Conservation (phyloP, 2,113 vertebrate species). For the Dinomys branickii region DNA sequence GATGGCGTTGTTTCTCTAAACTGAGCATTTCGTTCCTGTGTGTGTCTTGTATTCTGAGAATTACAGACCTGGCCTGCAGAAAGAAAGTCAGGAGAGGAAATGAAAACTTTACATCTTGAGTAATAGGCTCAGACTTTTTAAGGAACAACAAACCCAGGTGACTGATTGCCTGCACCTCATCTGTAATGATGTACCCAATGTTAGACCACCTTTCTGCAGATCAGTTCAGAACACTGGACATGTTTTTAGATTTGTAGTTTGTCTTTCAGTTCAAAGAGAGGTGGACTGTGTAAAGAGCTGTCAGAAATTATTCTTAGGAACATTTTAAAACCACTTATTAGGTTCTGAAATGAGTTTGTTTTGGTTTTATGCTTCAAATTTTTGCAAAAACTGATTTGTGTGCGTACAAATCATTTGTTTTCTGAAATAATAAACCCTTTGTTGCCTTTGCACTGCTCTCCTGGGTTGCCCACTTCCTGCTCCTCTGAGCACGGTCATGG, state of each 20-base stretch:
- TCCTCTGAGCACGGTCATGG: neutral
- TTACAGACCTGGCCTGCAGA: neutral
- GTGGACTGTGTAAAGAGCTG: neutral
- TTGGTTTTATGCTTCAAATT: conserved; percentile 38
- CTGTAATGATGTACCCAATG: conserved; percentile 45
- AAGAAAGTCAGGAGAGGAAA: conserved; percentile 60
- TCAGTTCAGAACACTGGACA: conserved; percentile 26
- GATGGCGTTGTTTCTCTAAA: neutral
- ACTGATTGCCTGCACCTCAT: conserved; percentile 13
- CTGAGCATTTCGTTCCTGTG: neutral
- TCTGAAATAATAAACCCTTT: conserved; percentile 2
- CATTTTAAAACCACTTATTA: conserved; percentile 35
- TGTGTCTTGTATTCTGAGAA: conserved; percentile 34
- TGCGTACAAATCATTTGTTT: neutral
- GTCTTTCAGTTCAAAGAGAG: conserved; percentile 46
- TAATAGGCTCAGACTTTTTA: conserved; percentile 32
- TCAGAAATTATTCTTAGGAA: conserved; percentile 35
- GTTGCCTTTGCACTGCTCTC: neutral
- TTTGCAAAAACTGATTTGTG: neutral
- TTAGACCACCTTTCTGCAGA: conserved; percentile 49
- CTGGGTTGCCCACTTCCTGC: conserved; percentile 19
- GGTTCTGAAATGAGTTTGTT: conserved; percentile 43
- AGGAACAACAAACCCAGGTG: conserved; percentile 46
- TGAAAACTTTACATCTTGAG: conserved; percentile 53
- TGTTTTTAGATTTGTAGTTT: conserved; percentile 45